Evolutionary conservation across 2,113 vertebrate species (phyloP), one percentile per base, ranked within the genome.

Genomic region (Callaeas wilsoni): DNA sequence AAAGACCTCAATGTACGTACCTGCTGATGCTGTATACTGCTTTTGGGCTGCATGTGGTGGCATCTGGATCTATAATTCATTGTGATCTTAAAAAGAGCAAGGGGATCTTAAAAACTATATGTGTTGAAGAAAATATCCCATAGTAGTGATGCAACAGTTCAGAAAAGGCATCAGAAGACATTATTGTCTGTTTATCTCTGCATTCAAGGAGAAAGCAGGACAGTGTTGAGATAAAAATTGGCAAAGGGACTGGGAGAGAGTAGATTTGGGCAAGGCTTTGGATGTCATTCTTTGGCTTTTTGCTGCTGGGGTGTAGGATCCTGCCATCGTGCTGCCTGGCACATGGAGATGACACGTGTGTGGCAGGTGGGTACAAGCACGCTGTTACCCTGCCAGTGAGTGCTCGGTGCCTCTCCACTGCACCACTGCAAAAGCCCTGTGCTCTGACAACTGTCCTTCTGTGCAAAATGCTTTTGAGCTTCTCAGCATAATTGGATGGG

Each of bases 401-500:
- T 7, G 35, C 41, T 42, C 0, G 1, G n/a, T 44, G 39, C n/a
- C 57, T 75, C 39, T 83, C 44, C 49, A 6, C 59, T 44, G 32
- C 29, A 12, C 35, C 10, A 3, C 15, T 16, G 37, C 27, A 49
- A 77, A 62, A 67, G 12, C n/a, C 71, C 62, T 44, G 56, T 26
- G 50, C 63, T 77, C 86, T 55, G 67, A 13, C 18, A 88, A 3
- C 68, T 11, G 0, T 25, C 52, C 33, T 57, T 50, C 47, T 0
- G 0, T 26, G 56, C 50, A 52, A 64, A 94, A 70, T 32, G 12
- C 33, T 81, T 81, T 19, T 59, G 59, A 81, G 60, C 42, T 57
- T 62, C 49, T 46, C 79, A 50, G 50, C 86, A 69, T 79, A 94
- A 94, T 77, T 86, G 83, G 63, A 59, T 90, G 76, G 52, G 29